Evolutionary conservation across 1,140 invertebrate genomes (phyloP).

Genomic region (Araneus ventricosus): DNA sequence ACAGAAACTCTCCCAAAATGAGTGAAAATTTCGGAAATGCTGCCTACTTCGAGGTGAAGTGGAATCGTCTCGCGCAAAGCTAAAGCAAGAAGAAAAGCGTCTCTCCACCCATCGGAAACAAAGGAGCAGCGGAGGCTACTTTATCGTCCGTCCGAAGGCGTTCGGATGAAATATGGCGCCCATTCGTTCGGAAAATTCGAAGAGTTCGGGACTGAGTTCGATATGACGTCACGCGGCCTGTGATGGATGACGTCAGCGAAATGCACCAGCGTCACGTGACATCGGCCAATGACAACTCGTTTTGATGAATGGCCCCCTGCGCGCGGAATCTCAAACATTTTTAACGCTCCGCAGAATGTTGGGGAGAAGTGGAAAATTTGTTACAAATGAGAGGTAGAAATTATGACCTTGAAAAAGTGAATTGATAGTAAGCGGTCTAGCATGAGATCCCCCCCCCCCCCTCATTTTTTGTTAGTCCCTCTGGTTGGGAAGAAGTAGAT

Average conservation of each 20-base stretch:
- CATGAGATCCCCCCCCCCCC: too few species aligned
- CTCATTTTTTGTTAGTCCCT: too few species aligned
- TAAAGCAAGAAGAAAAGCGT: not conserved
- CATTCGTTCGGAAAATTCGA: slow-evolving; percentile 60
- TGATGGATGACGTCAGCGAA: slow-evolving; percentile 66
- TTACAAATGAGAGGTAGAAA: too few species aligned
- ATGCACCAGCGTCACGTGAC: slow-evolving; percentile 61
- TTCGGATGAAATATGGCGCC: slow-evolving; percentile 48
- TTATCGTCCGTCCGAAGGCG: slow-evolving; percentile 9
- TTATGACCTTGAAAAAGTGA: too few species aligned
- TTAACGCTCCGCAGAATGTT: not conserved
- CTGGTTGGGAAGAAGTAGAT: too few species aligned
- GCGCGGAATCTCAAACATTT: slow-evolving; percentile 67
- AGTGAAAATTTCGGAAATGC: too few species aligned
- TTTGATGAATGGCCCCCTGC: slow-evolving; percentile 18
- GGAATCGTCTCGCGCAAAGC: too few species aligned
- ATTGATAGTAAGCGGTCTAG: too few species aligned
- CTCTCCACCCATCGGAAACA: not conserved
- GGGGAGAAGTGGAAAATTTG: not conserved
- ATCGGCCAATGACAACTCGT: slow-evolving; percentile 35
- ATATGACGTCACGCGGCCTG: slow-evolving; percentile 31
- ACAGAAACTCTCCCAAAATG: too few species aligned
- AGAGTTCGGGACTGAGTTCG: slow-evolving; percentile 9
- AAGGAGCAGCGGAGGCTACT: slow-evolving; percentile 9
- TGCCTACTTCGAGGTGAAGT: too few species aligned